phyloP scores from a whole-genome alignment of 2,888 invertebrate species.

The Choreutis nemorana region DNA sequence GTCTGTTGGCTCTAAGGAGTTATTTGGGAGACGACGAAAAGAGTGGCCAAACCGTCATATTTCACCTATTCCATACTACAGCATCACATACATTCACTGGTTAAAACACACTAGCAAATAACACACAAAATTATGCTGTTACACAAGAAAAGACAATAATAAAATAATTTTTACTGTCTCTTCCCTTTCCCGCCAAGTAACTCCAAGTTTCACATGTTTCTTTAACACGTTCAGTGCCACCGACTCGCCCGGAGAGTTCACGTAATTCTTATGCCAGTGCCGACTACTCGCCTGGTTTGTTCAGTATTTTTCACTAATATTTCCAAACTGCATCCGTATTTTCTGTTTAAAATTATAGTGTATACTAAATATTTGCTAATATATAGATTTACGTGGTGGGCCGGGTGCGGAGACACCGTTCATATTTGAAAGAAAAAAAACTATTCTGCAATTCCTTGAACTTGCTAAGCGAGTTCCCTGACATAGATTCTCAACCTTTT shows the following conservation, averaged over 20 bases:
- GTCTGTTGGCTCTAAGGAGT: too few relatives aligned
- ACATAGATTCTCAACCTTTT: constrained; percentile 2
- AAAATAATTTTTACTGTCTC: too few relatives aligned
- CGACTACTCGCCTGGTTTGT: constrained; percentile 2
- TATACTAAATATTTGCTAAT: constrained; percentile 4
- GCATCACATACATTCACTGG: too few relatives aligned
- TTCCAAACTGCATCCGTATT: constrained; percentile 4
- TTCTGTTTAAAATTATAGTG: constrained; percentile 4
- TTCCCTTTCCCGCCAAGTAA: too few relatives aligned
- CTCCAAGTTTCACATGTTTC: too few relatives aligned
- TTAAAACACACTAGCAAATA: too few relatives aligned
- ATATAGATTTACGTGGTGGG: constrained; percentile 3
- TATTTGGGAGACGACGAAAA: too few relatives aligned
- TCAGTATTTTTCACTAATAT: constrained; percentile 3
- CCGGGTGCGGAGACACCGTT: constrained; percentile 1
- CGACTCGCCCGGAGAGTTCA: constrained; percentile 5
- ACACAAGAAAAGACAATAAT: too few relatives aligned
- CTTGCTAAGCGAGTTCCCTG: constrained; percentile 2
- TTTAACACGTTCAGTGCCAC: constrained; percentile 4
- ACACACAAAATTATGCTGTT: too few relatives aligned
- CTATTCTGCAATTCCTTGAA: constrained; percentile 4
- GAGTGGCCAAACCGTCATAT: too few relatives aligned
- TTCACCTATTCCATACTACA: too few relatives aligned
- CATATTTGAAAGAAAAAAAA: constrained; percentile 4
- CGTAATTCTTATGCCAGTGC: constrained; percentile 3